Base-by-base conservation (phyloP, 2,888 invertebrate genomes). In the Noctua fimbriata region DNA sequence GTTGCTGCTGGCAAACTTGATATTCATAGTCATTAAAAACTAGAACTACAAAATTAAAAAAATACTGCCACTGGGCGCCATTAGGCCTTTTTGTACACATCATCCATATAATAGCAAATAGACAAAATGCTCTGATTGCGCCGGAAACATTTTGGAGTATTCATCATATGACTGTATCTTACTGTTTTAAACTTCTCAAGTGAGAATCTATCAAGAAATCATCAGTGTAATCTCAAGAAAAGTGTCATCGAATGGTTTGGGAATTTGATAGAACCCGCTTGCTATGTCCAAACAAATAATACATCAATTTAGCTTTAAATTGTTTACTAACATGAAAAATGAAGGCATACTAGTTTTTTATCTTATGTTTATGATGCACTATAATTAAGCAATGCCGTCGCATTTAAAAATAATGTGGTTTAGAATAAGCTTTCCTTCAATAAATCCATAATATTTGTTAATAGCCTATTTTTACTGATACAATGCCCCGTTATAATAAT, bases 21-120 rank as follows among this genome's bases (percentile, higher is more conserved):
- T 69, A 69, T 60, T 71, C 12, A 49, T 71, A 21, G n/a, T 28
- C 24, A 66, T 69, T 65, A 67, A 76, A 55, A 69, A 72, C 52
- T 71, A 32, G 41, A 69, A 36, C 10, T 36, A 47, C 18, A 63
- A 52, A 76, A 44, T 24, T 55, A 28, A 55, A 3, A 3, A 63
- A 28, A 52, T 14, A 21, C 9, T 77, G 36, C 36, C 28, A 14
- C 36, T 55, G 52, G 67, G 76, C 36, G 69, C 65, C 65, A 70
- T 44, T 81, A 81, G 47, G 66, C 55, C 60, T 52, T 60, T 83
- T 71, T 67, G 49, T 60, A 12, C 44, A 41, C 28, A 24, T 24
- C 7, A 58, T 14, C 28, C 16, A 60, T 36, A n/a, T n/a, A 21
- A 16, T 18, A 71, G 28, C 21, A 69, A 12, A 52, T 44, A 81